Evolutionary conservation across 2,797 vertebrate genomes (phyloP), one percentile per base, ranked within the genome.

Genomic region (Kryptolebias ocellatus): DNA sequence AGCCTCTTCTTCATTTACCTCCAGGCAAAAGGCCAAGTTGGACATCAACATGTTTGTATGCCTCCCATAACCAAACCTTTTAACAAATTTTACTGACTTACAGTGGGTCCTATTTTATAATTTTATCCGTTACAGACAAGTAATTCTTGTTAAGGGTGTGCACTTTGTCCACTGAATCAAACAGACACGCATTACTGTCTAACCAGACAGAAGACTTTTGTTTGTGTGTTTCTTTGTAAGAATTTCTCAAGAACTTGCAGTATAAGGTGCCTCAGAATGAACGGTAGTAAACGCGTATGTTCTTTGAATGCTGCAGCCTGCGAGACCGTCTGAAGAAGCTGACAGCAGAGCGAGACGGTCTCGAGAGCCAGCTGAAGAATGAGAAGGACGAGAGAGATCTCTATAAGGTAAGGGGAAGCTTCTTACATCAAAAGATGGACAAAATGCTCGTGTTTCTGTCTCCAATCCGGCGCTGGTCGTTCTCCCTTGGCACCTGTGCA

Each of bases 331-430:
- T 98, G 81, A 97, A 95, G 87, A 98, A 97, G 89, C 85, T 95
- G 69, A 90, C 89, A 0, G 89, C 86, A 56, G 98, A 99, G 83
- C 95, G 93, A 78, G 96, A 99, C 74, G 89, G 87, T 70, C 86
- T 98, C 60, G 96, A 98, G 87, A 93, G 92, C 79, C 95, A 96
- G 28, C 84, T 98, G 73, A 99, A 98, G 92, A 96, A 96, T 12
- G 98, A 98, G 87, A 96, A 95, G 88, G 97, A 98, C 37, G 98
- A 98, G 83, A 93, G 96, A 80, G 97, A 99, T 60, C 94, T 98
- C 58, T 98, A 97, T 83, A 99, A 98, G 95, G 98, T 99, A 89
- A 60, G 74, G 57, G 11, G 50, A 8, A 12, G 16, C 29, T 45
- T 18, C 28, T 49, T 1, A 5, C 1, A 12, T 10, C 1, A 4